These are phyloP conservation scores for Dryocosmus kuriphilus DNA, from an alignment of 2,888 invertebrate species.

Conservation along the genomic window DNA sequence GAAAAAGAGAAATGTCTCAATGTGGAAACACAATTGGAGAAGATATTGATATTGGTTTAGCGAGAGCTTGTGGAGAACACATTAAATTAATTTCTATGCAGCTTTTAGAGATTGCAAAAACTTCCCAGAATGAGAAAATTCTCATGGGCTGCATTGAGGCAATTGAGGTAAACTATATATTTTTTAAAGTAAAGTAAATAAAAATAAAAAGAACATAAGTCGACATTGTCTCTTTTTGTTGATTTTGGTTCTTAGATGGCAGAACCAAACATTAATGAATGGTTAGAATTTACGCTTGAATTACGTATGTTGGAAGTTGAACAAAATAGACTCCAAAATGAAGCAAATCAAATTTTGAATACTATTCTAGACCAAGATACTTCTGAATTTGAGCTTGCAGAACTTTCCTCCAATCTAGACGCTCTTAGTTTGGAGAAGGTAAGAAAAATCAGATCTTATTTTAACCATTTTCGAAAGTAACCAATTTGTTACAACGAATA, in stretches of 20 bases:
- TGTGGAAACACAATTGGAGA: slow-evolving; percentile 41
- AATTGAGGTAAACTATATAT: slow-evolving; percentile 64
- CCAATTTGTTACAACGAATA: not conserved
- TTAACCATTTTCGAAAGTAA: too few relatives aligned
- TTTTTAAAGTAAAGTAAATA: slow-evolving; percentile 25
- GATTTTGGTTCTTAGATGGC: slow-evolving; percentile 38
- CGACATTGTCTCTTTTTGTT: slow-evolving; percentile 13
- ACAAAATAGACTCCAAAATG: slow-evolving; percentile 60
- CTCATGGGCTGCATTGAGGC: slow-evolving; percentile 65
- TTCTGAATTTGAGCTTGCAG: slow-evolving; percentile 55
- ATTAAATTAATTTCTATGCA: slow-evolving; percentile 61
- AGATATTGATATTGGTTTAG: slow-evolving; percentile 63
- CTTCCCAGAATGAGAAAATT: slow-evolving; percentile 56
- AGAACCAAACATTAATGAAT: slow-evolving; percentile 62
- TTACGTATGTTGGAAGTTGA: slow-evolving; percentile 67
- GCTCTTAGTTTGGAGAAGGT: slow-evolving; percentile 65
- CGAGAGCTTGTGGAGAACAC: slow-evolving; percentile 64
- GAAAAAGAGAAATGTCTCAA: slow-evolving; percentile 52
- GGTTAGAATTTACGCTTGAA: slow-evolving; percentile 68
- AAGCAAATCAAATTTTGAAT: slow-evolving; percentile 61
- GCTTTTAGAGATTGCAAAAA: slow-evolving; percentile 57
- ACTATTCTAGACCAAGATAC: slow-evolving; percentile 53
- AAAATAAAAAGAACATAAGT: not conserved
- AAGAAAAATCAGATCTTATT: slow-evolving; percentile 40
- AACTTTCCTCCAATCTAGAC: slow-evolving; percentile 63